Evolutionary conservation across 2,888 invertebrate genomes (phyloP), one percentile per base, ranked within the genome.

Genomic region (Dusona sp.): DNA sequence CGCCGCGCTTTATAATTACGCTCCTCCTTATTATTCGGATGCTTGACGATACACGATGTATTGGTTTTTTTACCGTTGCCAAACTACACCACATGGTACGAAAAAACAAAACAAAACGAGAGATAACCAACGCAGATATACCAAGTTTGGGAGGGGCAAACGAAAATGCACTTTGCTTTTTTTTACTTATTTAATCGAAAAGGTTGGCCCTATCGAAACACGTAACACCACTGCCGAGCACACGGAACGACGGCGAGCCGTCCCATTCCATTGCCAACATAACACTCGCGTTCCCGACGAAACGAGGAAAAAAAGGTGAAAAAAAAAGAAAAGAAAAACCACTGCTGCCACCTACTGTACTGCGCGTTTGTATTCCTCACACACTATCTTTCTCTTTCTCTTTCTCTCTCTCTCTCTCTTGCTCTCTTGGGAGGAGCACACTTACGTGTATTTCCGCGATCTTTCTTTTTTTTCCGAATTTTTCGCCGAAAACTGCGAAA

Each of bases 21-120:
- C 72, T 75, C 42, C 33, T 78, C 42, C 33, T 74, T 48, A n/a
- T 25, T 48, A 70, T 45, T 45, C 29, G 36, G 61, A n/a, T n/a
- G 77, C 73, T 79, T 77, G 80, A 75, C 68, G 80, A 42, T 72
- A 65, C 25, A 36, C 81, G 81, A 79, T 84, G 19, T 75, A 70
- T 61, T 73, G 65, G 78, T 77, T 78, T 67, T 79, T 82, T 81
- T 74, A 85, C 79, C 87, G 88, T 87, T 90, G 90, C 90, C 91
- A 91, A 88, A 74, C 86, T 83, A 92, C 92, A 91, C 92, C 92
- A 93, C 93, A 93, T 93, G 92, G 92, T 92, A 92, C 90, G 91
- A 89, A 90, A 91, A 91, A 79, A 84, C 70, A 45, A 70, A 42
- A 70, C 25, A 65, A 65, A 77, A 64, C 16, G 54, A 54, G 42